A percentile compares a stretch with the other conserved stretches of the same genome.
Conservation (phyloP, 2,113 vertebrate species). For the Myiozetetes cayanensis region DNA sequence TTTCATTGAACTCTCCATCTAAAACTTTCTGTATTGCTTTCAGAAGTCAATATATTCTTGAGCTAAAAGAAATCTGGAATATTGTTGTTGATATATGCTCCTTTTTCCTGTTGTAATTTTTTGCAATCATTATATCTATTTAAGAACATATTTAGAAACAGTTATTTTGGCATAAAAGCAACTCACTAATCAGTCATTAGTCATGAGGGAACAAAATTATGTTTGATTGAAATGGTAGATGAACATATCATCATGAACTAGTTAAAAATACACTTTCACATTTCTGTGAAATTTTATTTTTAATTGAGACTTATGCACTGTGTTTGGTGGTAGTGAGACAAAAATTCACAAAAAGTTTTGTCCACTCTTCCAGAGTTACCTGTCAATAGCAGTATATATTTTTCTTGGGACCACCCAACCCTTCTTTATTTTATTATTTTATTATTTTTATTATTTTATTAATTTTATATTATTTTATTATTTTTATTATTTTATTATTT, state of each 20-base stretch:
- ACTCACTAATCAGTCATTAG: conserved; percentile 52
- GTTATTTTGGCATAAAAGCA: conserved; percentile 54
- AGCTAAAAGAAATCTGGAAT: conserved; percentile 14
- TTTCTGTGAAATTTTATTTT: not conserved
- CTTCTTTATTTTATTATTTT: too few species aligned
- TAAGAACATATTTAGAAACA: conserved; percentile 41
- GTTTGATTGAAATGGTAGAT: conserved; percentile 44
- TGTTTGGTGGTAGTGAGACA: not conserved
- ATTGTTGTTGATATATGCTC: not conserved
- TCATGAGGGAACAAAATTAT: conserved; percentile 11
- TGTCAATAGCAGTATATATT: not conserved
- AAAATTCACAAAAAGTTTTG: not conserved
- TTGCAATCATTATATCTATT: conserved; percentile 34
- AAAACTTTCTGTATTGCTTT: conserved; percentile 21
- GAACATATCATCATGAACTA: not conserved
- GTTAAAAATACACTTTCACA: conserved; percentile 32
- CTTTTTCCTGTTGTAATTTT: conserved; percentile 10
- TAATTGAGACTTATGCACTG: not conserved
- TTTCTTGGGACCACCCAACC: not conserved
- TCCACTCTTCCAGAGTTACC: not conserved
- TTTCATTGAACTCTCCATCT: not conserved
- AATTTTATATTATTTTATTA: not conserved
- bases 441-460: too few species aligned
- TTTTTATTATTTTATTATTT: not conserved
- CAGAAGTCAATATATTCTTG: not conserved